Percentiles rank a stretch among this genome's conserved stretches.
Conservation (phyloP, 2,888 invertebrate genomes). For the Pinctada fucata region DNA sequence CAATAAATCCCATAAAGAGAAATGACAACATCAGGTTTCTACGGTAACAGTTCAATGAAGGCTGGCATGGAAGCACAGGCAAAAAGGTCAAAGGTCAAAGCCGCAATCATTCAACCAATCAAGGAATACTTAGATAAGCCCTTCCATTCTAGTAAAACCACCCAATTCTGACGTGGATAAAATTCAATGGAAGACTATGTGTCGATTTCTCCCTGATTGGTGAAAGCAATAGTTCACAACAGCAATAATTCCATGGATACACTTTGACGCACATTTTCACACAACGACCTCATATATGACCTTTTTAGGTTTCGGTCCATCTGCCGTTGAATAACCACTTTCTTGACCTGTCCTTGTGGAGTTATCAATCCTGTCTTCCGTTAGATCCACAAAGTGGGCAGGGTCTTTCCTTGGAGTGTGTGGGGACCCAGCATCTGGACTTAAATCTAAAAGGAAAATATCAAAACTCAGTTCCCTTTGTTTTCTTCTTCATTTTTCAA, state of each 20-base stretch:
- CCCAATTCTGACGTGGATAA: background rate
- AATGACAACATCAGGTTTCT: too few relatives aligned
- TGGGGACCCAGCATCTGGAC: constrained; percentile 50
- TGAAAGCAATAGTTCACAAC: background rate
- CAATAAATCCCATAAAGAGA: too few relatives aligned
- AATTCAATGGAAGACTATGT: too few relatives aligned
- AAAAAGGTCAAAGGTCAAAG: constrained; percentile 25
- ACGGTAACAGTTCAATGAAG: background rate
- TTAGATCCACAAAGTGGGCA: constrained; percentile 54
- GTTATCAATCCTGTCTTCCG: constrained; percentile 56
- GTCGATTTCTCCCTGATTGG: background rate
- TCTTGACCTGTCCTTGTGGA: constrained; percentile 61
- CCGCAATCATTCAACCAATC: constrained; percentile 25
- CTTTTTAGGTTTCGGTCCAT: constrained; percentile 73
- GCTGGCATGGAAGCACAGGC: constrained; percentile 23
- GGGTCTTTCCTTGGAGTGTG: constrained; percentile 63
- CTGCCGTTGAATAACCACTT: constrained; percentile 66
- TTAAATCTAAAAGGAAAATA: too few relatives aligned
- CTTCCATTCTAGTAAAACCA: constrained; percentile 6
- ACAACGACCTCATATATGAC: constrained; percentile 76
- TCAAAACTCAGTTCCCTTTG: too few relatives aligned
- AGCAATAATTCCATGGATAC: background rate
- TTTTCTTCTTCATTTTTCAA: too few relatives aligned
- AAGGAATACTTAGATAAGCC: constrained; percentile 7
- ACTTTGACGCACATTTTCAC: constrained; percentile 52